Evolutionary conservation across 1,140 invertebrate genomes (phyloP).

Genomic region (Druon quercuslanigerum): DNA sequence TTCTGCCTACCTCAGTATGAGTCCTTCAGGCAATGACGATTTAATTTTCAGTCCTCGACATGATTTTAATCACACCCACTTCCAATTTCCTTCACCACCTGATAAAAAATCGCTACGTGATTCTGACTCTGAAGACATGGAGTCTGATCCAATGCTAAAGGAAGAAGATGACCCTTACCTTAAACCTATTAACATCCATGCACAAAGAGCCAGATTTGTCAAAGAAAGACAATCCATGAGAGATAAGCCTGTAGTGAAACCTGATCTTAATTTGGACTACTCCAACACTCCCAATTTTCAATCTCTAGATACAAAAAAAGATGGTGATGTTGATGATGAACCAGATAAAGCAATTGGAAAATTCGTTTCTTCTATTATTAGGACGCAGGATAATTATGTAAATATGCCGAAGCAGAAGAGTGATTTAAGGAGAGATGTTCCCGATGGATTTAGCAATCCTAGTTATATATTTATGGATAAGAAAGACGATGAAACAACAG

Average conservation of each 20-base stretch:
- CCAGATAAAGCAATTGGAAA: slow-evolving; percentile 41
- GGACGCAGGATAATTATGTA: slow-evolving; percentile 77
- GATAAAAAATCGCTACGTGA: slow-evolving; percentile 56
- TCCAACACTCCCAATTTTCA: slow-evolving; percentile 65
- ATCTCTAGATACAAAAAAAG: slow-evolving; percentile 54
- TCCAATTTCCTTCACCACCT: slow-evolving; percentile 70
- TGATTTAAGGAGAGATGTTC: slow-evolving; percentile 72
- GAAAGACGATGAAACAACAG: slow-evolving; percentile 72
- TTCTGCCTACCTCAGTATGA: slow-evolving; percentile 70
- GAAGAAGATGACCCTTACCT: slow-evolving; percentile 68
- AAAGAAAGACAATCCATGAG: slow-evolving; percentile 56
- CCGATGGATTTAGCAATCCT: slow-evolving; percentile 73
- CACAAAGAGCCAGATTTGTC: slow-evolving; percentile 68
- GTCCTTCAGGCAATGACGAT: slow-evolving; percentile 50
- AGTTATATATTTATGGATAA: slow-evolving; percentile 78
- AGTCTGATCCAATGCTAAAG: slow-evolving; percentile 78
- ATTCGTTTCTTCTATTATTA: slow-evolving; percentile 64
- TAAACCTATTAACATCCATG: slow-evolving; percentile 71
- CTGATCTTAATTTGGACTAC: slow-evolving; percentile 62
- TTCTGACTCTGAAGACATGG: slow-evolving; percentile 72
- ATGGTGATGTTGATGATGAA: slow-evolving; percentile 23
- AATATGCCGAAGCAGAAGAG: slow-evolving; percentile 78
- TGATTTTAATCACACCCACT: slow-evolving; percentile 52
- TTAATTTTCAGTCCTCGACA: slow-evolving; percentile 71
- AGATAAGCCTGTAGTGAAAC: background rate